These are phyloP conservation scores for Xylota sylvarum DNA, from an alignment of 2,888 invertebrate genomes.

Conservation along the genomic window DNA sequence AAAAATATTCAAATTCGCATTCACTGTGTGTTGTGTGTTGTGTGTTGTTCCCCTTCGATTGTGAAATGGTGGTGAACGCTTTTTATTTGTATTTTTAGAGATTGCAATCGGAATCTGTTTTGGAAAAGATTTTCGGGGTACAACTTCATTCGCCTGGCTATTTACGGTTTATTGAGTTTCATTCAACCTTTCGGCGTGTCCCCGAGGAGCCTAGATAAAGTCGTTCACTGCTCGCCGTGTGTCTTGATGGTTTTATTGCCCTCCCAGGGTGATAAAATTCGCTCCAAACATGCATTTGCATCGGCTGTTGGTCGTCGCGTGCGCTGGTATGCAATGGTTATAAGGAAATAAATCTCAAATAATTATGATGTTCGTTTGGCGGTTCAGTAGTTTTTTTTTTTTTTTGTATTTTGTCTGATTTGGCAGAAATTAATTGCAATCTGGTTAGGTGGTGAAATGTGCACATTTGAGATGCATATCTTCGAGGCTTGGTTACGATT, in stretches of 20 bases:
- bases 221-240: constrained; percentile 40
- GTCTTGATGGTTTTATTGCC: constrained; percentile 67
- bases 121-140: constrained; percentile 9
- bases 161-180: constrained; percentile 48
- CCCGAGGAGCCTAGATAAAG: constrained; percentile 30
- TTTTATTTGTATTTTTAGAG: constrained; percentile 29
- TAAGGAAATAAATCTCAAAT: constrained; percentile 15
- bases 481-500: neutral
- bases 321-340: constrained; percentile 12
- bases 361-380: constrained; percentile 13
- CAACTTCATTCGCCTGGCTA: constrained; percentile 45
- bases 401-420: neutral
- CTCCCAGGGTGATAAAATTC: constrained; percentile 65
- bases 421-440: constrained; percentile 3
- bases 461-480: neutral
- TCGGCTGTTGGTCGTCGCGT: neutral
- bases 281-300: constrained; percentile 24
- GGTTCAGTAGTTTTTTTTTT: constrained; percentile 9
- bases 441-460: constrained; percentile 1
- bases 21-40: no score
- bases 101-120: constrained; percentile 46
- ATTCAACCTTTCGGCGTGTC: constrained; percentile 20
- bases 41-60: neutral
- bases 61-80: neutral
- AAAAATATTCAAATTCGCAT: constrained; percentile 30